Conservation (phyloP, 2,888 invertebrate genomes). For the Phengaris arion region DNA sequence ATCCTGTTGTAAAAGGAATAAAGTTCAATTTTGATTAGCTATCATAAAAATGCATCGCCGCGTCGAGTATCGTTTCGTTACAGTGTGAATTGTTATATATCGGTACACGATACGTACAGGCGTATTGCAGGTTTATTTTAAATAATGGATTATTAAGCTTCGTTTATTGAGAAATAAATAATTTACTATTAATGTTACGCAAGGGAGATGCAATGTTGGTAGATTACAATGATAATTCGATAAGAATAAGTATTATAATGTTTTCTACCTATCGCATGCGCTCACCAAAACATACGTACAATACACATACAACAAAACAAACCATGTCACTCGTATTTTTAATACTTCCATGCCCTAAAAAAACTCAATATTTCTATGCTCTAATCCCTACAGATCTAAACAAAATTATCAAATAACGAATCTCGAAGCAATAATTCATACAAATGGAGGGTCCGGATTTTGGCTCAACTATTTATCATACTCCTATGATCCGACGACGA, state of each 20-base stretch:
- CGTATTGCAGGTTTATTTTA: too few relatives aligned
- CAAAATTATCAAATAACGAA: slow-evolving; percentile 42
- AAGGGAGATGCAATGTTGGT: too few relatives aligned
- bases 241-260: too few relatives aligned
- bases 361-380: neutral
- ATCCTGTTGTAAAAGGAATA: too few relatives aligned
- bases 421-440: slow-evolving; percentile 59
- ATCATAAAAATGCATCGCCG: too few relatives aligned
- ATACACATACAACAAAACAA: neutral
- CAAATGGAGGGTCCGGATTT: slow-evolving; percentile 64
- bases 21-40: too few relatives aligned
- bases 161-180: too few relatives aligned
- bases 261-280: too few relatives aligned
- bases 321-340: neutral
- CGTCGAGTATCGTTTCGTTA: too few relatives aligned
- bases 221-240: too few relatives aligned
- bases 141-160: too few relatives aligned
- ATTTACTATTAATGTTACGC: too few relatives aligned
- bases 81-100: neutral
- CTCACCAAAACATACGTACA: neutral
- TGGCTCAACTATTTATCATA: slow-evolving; percentile 68
- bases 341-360: neutral
- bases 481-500: slow-evolving; percentile 76
- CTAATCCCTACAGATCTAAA: neutral
- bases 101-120: neutral